Evolutionary conservation across 53 echinoderm and acorn worm species (phyloP).

Genomic region (Mesocentrotus franciscanus): DNA sequence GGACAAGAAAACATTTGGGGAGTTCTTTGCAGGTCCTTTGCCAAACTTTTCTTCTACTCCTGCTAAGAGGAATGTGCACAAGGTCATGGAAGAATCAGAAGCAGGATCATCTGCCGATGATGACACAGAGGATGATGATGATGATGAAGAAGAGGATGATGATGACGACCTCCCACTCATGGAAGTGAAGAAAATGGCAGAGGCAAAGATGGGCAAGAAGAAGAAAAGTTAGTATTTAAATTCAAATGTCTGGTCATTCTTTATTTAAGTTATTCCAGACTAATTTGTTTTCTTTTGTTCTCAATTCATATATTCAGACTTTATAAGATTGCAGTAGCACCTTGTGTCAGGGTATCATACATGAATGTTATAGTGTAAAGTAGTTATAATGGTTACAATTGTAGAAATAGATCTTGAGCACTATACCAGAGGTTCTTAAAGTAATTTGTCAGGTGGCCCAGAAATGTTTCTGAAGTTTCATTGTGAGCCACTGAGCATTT

Average conservation of each 20-base stretch:
- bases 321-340: neutral
- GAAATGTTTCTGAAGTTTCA: too few relatives aligned
- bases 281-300: neutral
- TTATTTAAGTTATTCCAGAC: neutral
- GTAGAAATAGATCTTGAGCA: too few relatives aligned
- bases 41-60: slow-evolving; percentile 85
- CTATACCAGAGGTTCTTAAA: too few relatives aligned
- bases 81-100: slow-evolving; percentile 51
- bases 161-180: slow-evolving; percentile 89
- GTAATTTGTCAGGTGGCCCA: too few relatives aligned
- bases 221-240: slow-evolving; percentile 45
- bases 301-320: neutral
- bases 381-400: too few relatives aligned
- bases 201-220: slow-evolving; percentile 54
- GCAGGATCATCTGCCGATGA: slow-evolving; percentile 39
- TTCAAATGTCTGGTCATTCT: neutral
- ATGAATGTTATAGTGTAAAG: too few relatives aligned
- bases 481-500: too few relatives aligned
- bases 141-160: slow-evolving; percentile 78
- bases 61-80: slow-evolving; percentile 77
- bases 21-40: slow-evolving; percentile 84
- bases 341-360: neutral
- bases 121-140: slow-evolving; percentile 37
- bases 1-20: slow-evolving; percentile 70
- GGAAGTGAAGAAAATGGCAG: slow-evolving; percentile 84